Conservation (phyloP, 1,140 invertebrate genomes). For the Zaprionus tsacasi region DNA sequence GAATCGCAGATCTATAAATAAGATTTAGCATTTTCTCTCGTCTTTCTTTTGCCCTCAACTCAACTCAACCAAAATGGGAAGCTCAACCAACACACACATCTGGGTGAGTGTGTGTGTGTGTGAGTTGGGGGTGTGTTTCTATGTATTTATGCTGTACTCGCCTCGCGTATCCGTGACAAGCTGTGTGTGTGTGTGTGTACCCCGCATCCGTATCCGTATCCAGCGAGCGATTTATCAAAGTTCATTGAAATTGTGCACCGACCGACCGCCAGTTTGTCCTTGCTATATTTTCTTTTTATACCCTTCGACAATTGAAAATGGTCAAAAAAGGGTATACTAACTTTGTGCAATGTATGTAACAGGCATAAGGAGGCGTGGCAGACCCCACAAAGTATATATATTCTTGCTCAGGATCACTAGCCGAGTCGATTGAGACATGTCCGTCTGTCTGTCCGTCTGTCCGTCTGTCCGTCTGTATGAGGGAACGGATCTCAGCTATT, state of each 20-base stretch:
- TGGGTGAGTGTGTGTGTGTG: background rate
- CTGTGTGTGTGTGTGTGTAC: background rate
- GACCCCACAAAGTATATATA: no score
- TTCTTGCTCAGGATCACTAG: no score
- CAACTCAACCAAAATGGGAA: background rate
- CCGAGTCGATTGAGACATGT: no score
- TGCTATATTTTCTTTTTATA: slow-evolving; percentile 35
- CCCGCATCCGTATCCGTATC: slow-evolving; percentile 38
- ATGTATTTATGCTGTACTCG: slow-evolving; percentile 22
- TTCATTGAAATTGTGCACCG: slow-evolving; percentile 76
- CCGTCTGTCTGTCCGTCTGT: no score
- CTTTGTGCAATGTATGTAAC: no score
- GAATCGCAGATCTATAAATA: slow-evolving; percentile 63
- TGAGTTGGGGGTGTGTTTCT: slow-evolving; percentile 32
- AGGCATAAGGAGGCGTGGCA: no score
- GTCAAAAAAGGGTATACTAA: no score
- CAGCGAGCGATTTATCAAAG: slow-evolving; percentile 73
- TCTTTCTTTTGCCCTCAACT: background rate
- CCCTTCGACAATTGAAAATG: no score
- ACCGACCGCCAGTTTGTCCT: slow-evolving; percentile 46
- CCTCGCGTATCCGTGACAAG: slow-evolving; percentile 30
- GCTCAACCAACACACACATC: slow-evolving; percentile 45
- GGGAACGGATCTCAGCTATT: no score
- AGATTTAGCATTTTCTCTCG: slow-evolving; percentile 35
- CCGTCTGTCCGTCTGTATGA: no score